Evolutionary conservation across 2,888 invertebrate genomes (phyloP).

Genomic region (Machimus rusticus): DNA sequence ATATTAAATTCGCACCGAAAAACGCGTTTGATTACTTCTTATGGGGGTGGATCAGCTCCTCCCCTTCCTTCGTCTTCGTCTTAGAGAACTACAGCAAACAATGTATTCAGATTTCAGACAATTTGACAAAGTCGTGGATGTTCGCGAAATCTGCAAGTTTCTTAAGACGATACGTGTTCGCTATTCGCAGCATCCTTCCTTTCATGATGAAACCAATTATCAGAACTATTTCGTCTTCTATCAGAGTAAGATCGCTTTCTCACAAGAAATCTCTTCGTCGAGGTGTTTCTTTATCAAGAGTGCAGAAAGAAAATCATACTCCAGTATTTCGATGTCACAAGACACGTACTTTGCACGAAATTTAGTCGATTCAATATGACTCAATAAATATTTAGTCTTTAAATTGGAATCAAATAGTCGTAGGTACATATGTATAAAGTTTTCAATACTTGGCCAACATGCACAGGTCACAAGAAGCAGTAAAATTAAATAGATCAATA

Average conservation of each 20-base stretch:
- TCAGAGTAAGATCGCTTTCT: neutral
- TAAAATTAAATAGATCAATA: no score
- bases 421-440: no score
- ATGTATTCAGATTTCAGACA: neutral
- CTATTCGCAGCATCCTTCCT: neutral
- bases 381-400: no score
- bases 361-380: no score
- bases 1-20: neutral
- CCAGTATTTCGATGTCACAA: neutral
- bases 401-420: no score
- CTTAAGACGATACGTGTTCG: neutral
- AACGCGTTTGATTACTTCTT: neutral
- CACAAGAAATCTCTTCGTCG: neutral
- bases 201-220: neutral
- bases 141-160: neutral
- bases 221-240: neutral
- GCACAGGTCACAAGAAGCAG: no score
- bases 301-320: neutral
- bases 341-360: no score
- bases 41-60: neutral
- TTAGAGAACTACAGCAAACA: neutral
- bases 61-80: neutral
- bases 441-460: no score
- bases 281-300: neutral
- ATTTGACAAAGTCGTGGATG: neutral